These are phyloP conservation scores for Folsomia candida DNA, from an alignment of 2,888 invertebrate species.

Conservation along the genomic window DNA sequence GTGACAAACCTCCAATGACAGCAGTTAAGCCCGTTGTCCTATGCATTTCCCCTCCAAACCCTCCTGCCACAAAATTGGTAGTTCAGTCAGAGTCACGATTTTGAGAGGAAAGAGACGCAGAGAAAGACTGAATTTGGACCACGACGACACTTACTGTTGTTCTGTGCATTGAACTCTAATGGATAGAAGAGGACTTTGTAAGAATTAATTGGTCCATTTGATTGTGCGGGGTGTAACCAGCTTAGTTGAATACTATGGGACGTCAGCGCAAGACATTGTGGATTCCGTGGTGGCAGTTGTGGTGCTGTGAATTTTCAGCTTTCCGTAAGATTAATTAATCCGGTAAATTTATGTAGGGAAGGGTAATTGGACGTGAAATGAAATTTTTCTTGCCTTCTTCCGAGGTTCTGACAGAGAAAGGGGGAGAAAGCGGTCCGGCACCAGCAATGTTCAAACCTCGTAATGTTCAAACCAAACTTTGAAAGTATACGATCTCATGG, in stretches of 20 bases:
- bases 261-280: constrained; percentile 43
- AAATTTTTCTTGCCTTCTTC: constrained; percentile 41
- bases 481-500: too few relatives aligned
- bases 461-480: too few relatives aligned
- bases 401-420: constrained; percentile 38
- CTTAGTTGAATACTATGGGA: constrained; percentile 48
- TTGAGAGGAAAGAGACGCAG: constrained; percentile 1
- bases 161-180: constrained; percentile 10
- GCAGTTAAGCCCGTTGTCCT: constrained; percentile 44
- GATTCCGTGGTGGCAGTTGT: constrained; percentile 37
- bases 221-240: constrained; percentile 44
- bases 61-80: constrained; percentile 15
- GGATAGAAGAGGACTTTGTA: constrained; percentile 48
- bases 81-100: background rate
- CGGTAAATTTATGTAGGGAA: constrained; percentile 6
- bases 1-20: constrained; percentile 42
- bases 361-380: constrained; percentile 18
- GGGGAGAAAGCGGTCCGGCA: constrained; percentile 38
- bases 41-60: constrained; percentile 39
- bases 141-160: too few relatives aligned
- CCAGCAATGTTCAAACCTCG: constrained; percentile 47
- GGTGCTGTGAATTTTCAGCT: constrained; percentile 33
- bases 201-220: constrained; percentile 46
- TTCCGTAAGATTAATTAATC: constrained; percentile 15
- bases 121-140: constrained; percentile 9